phyloP scores from a whole-genome alignment of 2,113 vertebrate species.

The Natator depressus region DNA sequence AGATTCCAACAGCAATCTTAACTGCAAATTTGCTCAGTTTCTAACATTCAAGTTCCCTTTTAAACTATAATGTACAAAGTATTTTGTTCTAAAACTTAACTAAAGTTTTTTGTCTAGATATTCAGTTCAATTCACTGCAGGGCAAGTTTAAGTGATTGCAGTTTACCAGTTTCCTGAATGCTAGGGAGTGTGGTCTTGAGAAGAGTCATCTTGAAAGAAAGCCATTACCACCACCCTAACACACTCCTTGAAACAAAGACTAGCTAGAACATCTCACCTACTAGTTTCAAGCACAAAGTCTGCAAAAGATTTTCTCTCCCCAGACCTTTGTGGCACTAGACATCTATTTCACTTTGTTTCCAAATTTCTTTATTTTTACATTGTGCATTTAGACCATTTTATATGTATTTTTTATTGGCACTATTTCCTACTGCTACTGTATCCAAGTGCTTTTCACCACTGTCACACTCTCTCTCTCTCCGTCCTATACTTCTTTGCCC shows the following conservation, averaged over 20 bases:
- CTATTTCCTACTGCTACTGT: not conserved
- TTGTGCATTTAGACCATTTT: not conserved
- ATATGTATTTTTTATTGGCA: not conserved
- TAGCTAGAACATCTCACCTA: not conserved
- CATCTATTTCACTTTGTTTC: not conserved
- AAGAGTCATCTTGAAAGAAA: not conserved
- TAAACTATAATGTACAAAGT: not conserved
- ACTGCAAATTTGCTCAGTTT: too few species aligned
- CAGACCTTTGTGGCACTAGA: not conserved
- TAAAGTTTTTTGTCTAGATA: not conserved
- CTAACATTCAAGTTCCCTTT: too few species aligned
- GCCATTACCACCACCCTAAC: too few species aligned
- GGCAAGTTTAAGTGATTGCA: not conserved
- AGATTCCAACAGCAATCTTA: too few species aligned
- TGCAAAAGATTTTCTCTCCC: not conserved
- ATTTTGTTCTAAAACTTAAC: not conserved
- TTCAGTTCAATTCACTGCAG: not conserved
- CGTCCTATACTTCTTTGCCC: not conserved
- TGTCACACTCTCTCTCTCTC: not conserved
- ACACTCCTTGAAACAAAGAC: not conserved
- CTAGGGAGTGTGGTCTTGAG: not conserved
- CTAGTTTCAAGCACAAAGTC: not conserved
- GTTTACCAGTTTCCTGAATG: not conserved
- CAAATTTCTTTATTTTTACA: not conserved
- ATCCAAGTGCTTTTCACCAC: not conserved